These are phyloP conservation scores for Halichondria panicea DNA, from an alignment of 37 sponge, comb jelly and placozoan genomes.

Conservation along the genomic window DNA sequence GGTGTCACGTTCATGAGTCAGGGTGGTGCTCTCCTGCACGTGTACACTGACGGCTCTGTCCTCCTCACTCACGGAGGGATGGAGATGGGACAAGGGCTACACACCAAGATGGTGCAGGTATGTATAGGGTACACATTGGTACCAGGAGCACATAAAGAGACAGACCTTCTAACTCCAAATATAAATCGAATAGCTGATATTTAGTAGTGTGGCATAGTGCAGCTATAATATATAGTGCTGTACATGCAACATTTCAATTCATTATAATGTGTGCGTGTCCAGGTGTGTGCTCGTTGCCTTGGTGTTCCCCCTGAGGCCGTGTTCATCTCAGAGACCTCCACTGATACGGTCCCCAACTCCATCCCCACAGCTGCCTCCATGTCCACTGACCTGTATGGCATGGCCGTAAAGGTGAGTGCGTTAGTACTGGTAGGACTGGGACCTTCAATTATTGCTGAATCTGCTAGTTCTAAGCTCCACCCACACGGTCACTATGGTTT, in stretches of 20 bases:
- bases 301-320: slow-evolving; percentile 55
- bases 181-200: too few relatives aligned
- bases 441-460: neutral
- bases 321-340: slow-evolving; percentile 72
- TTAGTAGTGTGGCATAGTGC: too few relatives aligned
- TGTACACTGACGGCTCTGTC: slow-evolving; percentile 83
- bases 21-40: slow-evolving; percentile 76
- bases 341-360: slow-evolving; percentile 73
- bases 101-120: slow-evolving; percentile 91
- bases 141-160: too few relatives aligned
- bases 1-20: slow-evolving; percentile 52
- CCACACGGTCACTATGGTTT: too few relatives aligned
- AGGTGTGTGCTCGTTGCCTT: slow-evolving; percentile 78
- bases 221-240: too few relatives aligned
- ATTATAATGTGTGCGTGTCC: too few relatives aligned
- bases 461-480: too few relatives aligned
- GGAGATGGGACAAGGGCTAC: slow-evolving; percentile 93
- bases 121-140: too few relatives aligned
- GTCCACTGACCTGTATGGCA: slow-evolving; percentile 90
- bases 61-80: slow-evolving; percentile 85
- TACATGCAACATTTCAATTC: too few relatives aligned
- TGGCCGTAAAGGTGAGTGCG: slow-evolving; percentile 63
- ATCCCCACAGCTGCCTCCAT: slow-evolving; percentile 83
- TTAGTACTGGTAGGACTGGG: neutral
- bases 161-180: too few relatives aligned